Percentiles rank a stretch among this genome's conserved stretches.
Conservation (phyloP, 92 coral and sea anemone genomes). For the Blastomussa wellsi region DNA sequence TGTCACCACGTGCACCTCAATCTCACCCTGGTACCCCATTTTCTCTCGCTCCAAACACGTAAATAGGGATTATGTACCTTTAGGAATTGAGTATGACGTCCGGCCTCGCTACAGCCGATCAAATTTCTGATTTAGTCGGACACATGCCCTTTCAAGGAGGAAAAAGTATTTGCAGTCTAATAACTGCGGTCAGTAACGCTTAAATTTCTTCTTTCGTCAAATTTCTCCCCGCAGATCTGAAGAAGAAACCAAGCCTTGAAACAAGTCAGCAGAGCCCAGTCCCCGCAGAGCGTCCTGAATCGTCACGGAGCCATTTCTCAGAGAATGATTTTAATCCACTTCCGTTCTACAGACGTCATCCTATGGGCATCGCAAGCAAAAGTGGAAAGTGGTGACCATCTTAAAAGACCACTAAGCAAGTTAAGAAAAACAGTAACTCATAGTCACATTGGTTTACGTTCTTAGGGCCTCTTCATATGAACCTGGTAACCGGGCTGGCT, state of each 20-base stretch:
- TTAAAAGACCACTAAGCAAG: not conserved
- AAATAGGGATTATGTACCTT: no score
- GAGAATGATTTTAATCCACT: constrained; percentile 54
- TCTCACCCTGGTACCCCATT: no score
- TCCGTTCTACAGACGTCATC: constrained; percentile 66
- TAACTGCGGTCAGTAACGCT: no score
- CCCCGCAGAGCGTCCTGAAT: constrained; percentile 5
- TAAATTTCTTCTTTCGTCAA: not conserved
- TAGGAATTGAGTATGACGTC: no score
- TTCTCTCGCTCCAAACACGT: no score
- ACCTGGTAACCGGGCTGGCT: no score
- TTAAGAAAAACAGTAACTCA: not conserved
- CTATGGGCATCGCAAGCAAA: constrained; percentile 71
- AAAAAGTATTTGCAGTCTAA: no score
- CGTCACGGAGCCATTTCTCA: constrained; percentile 26
- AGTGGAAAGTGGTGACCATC: constrained; percentile 83
- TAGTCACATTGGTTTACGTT: not conserved
- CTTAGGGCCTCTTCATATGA: no score
- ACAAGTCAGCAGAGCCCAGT: constrained; percentile 24
- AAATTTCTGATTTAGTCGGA: no score
- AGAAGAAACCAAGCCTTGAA: constrained; percentile 42
- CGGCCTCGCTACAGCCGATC: no score
- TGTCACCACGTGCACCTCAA: no score
- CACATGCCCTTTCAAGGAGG: no score
- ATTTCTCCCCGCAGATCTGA: constrained; percentile 44